Percentiles rank a stretch among this genome's conserved stretches.
These are phyloP conservation scores for Lasioglossum villosulum DNA, from an alignment of 2,888 invertebrate species.

Conservation along the genomic window DNA sequence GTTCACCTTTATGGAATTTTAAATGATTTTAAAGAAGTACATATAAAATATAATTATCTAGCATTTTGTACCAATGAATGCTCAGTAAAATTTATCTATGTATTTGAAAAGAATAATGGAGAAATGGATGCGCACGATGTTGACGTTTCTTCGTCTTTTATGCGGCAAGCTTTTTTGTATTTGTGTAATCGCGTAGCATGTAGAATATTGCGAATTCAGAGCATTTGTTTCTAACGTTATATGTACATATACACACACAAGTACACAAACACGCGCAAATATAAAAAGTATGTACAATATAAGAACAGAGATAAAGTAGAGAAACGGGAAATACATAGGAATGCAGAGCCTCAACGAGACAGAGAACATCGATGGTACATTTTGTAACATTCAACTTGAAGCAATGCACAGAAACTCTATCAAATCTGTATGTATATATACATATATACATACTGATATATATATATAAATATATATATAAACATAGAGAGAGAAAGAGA, in stretches of 20 bases:
- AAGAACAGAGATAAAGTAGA: conserved; percentile 16
- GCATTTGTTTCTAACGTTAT: conserved; percentile 30
- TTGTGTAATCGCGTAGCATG: neutral
- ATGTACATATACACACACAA: conserved; percentile 20
- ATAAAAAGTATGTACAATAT: conserved; percentile 45
- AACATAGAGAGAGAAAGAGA: neutral
- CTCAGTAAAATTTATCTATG: neutral
- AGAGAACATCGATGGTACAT: conserved; percentile 46
- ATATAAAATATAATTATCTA: neutral
- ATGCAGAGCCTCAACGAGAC: conserved; percentile 51
- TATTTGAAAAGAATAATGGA: neutral
- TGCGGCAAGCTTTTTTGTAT: neutral
- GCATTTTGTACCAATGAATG: neutral
- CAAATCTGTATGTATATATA: conserved; percentile 13
- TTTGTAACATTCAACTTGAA: conserved; percentile 31
- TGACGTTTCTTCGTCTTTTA: neutral
- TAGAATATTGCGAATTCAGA: conserved; percentile 36
- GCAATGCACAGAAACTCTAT: conserved; percentile 7
- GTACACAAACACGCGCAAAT: conserved; percentile 2
- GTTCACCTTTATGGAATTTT: neutral
- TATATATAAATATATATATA: neutral
- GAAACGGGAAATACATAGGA: conserved; percentile 37
- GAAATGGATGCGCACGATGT: neutral
- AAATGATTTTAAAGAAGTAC: neutral
- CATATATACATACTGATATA: neutral